A percentile compares a stretch with the other conserved stretches of the same genome.
Conservation (phyloP, 2,113 vertebrate genomes). For the Microcebus murinus region DNA sequence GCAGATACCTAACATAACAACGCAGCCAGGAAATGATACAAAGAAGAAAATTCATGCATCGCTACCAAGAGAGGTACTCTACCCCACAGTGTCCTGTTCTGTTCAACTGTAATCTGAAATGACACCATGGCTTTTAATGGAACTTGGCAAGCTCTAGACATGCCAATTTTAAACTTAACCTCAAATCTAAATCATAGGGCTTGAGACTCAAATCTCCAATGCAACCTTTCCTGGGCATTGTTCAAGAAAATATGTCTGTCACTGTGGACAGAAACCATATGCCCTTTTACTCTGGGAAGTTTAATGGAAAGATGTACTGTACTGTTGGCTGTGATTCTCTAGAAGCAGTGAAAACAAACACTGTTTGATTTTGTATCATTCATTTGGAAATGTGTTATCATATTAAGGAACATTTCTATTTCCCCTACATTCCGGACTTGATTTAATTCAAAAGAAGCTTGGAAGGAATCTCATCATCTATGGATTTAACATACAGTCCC, state of each 20-base stretch:
- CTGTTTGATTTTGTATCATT: conserved; percentile 33
- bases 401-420: conserved; percentile 12
- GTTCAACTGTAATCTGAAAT: conserved; percentile 77
- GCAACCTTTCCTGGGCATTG: conserved; percentile 82
- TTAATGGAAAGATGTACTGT: conserved; percentile 26
- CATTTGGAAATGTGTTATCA: not conserved
- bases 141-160: conserved; percentile 78
- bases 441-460: conserved; percentile 36
- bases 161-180: conserved; percentile 80
- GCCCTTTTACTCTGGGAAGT: not conserved
- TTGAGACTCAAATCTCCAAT: conserved; percentile 81
- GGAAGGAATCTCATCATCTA: conserved; percentile 30
- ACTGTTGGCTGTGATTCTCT: not conserved
- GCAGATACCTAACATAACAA: conserved; percentile 63
- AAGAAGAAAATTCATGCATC: conserved; percentile 75
- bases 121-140: conserved; percentile 79
- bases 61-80: conserved; percentile 70
- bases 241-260: conserved; percentile 79
- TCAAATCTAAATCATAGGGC: conserved; percentile 78
- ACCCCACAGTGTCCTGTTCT: conserved; percentile 70
- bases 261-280: conserved; percentile 57
- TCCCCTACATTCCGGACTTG: not conserved
- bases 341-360: conserved; percentile 73
- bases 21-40: conserved; percentile 63
- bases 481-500: conserved; percentile 8